Evolutionary conservation across 2,888 invertebrate species (phyloP).

Genomic region (Neuroscelio doddi): DNA sequence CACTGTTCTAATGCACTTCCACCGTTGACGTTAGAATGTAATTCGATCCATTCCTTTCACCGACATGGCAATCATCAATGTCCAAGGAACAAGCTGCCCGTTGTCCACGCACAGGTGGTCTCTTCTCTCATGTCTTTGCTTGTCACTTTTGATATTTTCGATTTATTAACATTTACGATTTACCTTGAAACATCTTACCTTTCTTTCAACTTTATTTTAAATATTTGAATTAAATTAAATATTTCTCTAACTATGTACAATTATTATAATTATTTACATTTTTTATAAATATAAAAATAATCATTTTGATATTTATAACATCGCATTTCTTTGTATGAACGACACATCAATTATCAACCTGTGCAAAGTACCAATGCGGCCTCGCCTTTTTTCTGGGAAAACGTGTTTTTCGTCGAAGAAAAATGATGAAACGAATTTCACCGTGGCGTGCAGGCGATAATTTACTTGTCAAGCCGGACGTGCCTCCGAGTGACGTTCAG

Average conservation of each 20-base stretch:
- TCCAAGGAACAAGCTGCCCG: constrained; percentile 7
- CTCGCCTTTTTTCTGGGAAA: constrained; percentile 6
- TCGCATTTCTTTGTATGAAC: too few relatives aligned
- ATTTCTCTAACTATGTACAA: too few relatives aligned
- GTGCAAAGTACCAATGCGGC: constrained; percentile 6
- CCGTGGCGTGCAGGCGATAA: constrained; percentile 25
- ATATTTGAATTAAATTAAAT: too few relatives aligned
- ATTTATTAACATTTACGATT: neutral
- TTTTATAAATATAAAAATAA: too few relatives aligned
- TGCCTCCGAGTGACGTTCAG: constrained; percentile 30
- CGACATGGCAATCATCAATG: constrained; percentile 21
- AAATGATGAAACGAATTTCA: constrained; percentile 21
- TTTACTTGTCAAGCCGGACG: constrained; percentile 31
- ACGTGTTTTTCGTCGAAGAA: constrained; percentile 8
- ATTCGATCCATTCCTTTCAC: constrained; percentile 31
- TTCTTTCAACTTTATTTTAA: too few relatives aligned
- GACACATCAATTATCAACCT: constrained; percentile 1
- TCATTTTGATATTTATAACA: too few relatives aligned
- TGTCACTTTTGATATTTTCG: neutral
- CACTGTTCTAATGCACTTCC: constrained; percentile 10
- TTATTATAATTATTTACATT: too few relatives aligned
- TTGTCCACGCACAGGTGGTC: constrained; percentile 23
- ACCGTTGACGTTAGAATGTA: constrained; percentile 20
- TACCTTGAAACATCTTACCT: too few relatives aligned
- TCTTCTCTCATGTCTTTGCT: constrained; percentile 11